Percentiles rank a stretch among this genome's conserved stretches.
Conservation (phyloP, 2,888 invertebrate species). For the Ametastegia equiseti region DNA sequence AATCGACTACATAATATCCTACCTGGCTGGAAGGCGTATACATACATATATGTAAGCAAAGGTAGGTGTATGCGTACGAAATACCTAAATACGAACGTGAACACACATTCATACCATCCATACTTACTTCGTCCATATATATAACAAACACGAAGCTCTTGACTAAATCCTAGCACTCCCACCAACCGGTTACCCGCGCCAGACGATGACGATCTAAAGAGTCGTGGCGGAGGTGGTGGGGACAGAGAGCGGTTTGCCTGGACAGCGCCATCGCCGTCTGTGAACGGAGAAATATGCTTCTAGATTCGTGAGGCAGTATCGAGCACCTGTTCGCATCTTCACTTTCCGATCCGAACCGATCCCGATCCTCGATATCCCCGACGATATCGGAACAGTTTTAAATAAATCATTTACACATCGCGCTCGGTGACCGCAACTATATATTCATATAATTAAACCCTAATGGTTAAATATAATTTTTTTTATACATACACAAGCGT, state of each 20-base stretch:
- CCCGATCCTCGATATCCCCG: not conserved
- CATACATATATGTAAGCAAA: too few relatives aligned
- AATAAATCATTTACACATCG: too few relatives aligned
- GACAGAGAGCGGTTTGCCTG: not conserved
- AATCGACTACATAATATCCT: too few relatives aligned
- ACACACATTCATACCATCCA: not conserved
- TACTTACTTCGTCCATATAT: not conserved
- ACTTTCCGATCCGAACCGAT: not conserved
- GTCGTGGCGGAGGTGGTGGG: not conserved
- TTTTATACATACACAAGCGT: too few relatives aligned
- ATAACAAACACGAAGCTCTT: not conserved
- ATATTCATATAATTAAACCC: too few relatives aligned
- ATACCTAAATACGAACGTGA: too few relatives aligned
- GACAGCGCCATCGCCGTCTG: slow-evolving; percentile 18
- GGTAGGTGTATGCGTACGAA: too few relatives aligned
- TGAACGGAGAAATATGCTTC: slow-evolving; percentile 35
- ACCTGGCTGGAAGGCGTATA: too few relatives aligned
- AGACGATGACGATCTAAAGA: slow-evolving; percentile 18
- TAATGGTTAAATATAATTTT: too few relatives aligned
- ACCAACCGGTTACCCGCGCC: slow-evolving; percentile 21
- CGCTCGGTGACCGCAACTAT: too few relatives aligned
- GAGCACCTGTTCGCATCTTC: slow-evolving; percentile 43
- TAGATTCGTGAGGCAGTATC: slow-evolving; percentile 42
- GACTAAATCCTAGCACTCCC: not conserved
- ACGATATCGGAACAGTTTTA: not conserved